phyloP scores from a whole-genome alignment of 2,113 vertebrate genomes.

The Telmatochromis sp. region DNA sequence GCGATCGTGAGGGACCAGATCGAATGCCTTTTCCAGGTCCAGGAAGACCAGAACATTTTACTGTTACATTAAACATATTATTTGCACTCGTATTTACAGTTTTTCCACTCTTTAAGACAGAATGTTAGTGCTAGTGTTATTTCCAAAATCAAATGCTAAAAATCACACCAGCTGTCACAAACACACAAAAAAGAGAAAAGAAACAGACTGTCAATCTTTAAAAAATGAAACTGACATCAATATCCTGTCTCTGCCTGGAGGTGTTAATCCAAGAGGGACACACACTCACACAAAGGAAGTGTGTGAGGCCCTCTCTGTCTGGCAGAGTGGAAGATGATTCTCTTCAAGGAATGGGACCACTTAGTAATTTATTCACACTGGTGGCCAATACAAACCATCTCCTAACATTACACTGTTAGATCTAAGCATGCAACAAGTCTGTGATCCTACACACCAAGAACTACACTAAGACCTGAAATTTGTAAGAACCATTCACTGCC shows the following conservation, averaged over 20 bases:
- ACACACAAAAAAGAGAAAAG: not conserved
- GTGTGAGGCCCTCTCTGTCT: constrained; percentile 40
- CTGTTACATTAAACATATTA: not conserved
- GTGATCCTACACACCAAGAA: not conserved
- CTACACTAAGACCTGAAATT: not conserved
- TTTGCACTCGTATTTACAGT: not conserved
- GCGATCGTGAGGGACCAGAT: not conserved
- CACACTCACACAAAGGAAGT: constrained; percentile 29
- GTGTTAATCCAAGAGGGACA: constrained; percentile 19
- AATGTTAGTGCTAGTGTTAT: accelerated
- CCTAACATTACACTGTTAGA: not conserved
- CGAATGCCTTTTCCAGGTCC: not conserved
- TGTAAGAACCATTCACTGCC: not conserved
- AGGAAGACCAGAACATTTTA: not conserved
- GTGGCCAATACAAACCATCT: constrained; percentile 8
- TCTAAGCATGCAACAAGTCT: not conserved
- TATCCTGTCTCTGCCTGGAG: constrained; percentile 34
- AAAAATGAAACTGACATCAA: constrained; percentile 21
- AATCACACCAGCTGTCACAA: not conserved
- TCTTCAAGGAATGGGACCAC: not conserved
- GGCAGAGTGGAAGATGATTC: constrained; percentile 25
- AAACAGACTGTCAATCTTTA: not conserved
- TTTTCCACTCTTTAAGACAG: not conserved
- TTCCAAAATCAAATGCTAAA: not conserved
- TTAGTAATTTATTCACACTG: constrained; percentile 25